phyloP scores from a whole-genome alignment of 2,113 vertebrate genomes.

The Laterallus jamaicensis region DNA sequence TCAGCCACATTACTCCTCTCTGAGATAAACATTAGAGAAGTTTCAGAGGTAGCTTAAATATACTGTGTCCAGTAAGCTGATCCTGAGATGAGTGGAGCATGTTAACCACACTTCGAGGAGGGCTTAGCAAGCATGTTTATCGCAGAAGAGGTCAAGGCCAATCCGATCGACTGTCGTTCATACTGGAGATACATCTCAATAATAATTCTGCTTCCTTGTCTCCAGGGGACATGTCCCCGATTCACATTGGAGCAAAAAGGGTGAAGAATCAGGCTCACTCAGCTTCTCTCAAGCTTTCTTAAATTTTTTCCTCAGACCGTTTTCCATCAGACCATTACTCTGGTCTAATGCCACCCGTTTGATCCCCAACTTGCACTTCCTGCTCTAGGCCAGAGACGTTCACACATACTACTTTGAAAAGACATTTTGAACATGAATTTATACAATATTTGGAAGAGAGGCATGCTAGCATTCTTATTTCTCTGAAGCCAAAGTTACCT shows the following conservation, averaged over 20 bases:
- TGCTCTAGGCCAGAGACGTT: background rate
- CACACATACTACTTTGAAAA: background rate
- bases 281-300: background rate
- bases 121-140: background rate
- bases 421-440: background rate
- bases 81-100: background rate
- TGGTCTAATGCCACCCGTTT: background rate
- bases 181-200: background rate
- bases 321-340: too few relatives aligned
- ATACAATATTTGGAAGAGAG: background rate
- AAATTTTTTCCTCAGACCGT: background rate
- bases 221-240: background rate
- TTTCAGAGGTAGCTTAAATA: background rate
- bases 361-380: background rate
- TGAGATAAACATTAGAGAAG: background rate
- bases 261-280: background rate
- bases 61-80: background rate
- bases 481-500: background rate
- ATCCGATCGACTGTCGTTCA: background rate
- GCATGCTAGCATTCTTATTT: background rate
- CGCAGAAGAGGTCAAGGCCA: background rate
- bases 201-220: background rate
- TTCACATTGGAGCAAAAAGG: background rate
- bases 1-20: background rate
- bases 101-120: background rate